Percentiles rank a stretch among this genome's conserved stretches.
phyloP scores from a whole-genome alignment of 1,140 invertebrate genomes.

The Pseudomyrmex concolor region DNA sequence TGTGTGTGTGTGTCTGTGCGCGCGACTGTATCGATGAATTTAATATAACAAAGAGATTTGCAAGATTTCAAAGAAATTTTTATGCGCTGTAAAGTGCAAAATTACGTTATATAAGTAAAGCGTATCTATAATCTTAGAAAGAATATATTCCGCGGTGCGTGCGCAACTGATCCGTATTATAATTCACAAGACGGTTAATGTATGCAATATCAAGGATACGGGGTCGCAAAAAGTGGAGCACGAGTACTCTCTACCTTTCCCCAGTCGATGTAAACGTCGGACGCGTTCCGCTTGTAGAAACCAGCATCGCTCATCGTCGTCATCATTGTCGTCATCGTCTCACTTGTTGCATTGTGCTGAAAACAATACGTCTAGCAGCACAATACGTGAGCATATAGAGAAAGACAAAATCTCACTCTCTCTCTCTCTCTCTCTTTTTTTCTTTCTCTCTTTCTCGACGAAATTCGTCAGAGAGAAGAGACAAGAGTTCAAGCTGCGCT shows the following conservation, averaged over 20 bases:
- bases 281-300: conserved; percentile 69
- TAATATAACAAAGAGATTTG: background rate
- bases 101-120: background rate
- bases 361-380: conserved; percentile 71
- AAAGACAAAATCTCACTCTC: background rate
- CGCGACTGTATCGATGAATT: background rate
- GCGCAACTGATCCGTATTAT: too few relatives aligned
- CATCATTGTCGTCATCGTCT: conserved; percentile 68
- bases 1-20: too few relatives aligned
- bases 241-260: conserved; percentile 77
- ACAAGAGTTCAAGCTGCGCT: conserved; percentile 28
- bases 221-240: conserved; percentile 61
- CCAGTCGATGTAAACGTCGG: conserved; percentile 74
- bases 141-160: background rate
- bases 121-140: conserved; percentile 9
- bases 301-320: conserved; percentile 57
- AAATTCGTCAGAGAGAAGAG: background rate
- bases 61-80: too few relatives aligned
- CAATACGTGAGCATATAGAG: conserved; percentile 29
- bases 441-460: background rate
- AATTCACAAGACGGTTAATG: conserved; percentile 16
- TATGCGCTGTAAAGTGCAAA: background rate
- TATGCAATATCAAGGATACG: conserved; percentile 4
- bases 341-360: conserved; percentile 78
- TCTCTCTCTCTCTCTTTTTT: too few relatives aligned